A percentile compares a stretch with the other conserved stretches of the same genome.
These are phyloP conservation scores for Staurois parvus DNA, from an alignment of 2,797 vertebrate species.

Conservation along the genomic window DNA sequence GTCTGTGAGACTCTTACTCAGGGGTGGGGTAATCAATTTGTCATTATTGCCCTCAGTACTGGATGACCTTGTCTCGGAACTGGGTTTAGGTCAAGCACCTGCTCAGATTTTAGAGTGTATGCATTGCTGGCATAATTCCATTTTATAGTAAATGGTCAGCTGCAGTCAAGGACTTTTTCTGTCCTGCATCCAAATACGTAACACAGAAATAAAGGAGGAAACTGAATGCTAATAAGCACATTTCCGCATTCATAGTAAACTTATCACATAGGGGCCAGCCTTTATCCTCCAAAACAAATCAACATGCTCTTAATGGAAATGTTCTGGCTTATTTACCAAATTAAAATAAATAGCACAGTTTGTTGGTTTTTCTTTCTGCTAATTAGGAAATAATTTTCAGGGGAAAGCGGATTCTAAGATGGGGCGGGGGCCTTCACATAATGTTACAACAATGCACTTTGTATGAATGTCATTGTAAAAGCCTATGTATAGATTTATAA, in stretches of 20 bases:
- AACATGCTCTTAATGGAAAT: constrained; percentile 69
- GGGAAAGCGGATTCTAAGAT: constrained; percentile 26
- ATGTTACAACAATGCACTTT: not conserved
- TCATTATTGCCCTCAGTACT: too few relatives aligned
- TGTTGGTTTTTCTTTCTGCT: constrained; percentile 69
- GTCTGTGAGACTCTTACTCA: too few relatives aligned
- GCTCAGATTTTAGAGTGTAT: too few relatives aligned
- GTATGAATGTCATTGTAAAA: constrained; percentile 15
- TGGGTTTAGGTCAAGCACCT: too few relatives aligned
- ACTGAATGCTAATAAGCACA: not conserved
- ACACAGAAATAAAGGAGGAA: not conserved
- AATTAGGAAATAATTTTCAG: constrained; percentile 65
- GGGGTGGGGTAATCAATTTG: too few relatives aligned
- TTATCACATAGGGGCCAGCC: constrained; percentile 59
- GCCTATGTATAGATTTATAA: not conserved
- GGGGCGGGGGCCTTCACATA: not conserved
- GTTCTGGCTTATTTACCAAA: constrained; percentile 74
- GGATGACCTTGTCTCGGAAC: too few relatives aligned
- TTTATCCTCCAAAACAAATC: constrained; percentile 65
- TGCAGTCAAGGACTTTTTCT: not conserved
- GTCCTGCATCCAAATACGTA: not conserved
- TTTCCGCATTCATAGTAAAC: not conserved
- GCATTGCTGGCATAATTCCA: too few relatives aligned
- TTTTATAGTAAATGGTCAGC: not conserved
- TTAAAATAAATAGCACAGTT: constrained; percentile 70